Conservation (phyloP, 2,888 invertebrate species). For the Amblyteles armatorius region DNA sequence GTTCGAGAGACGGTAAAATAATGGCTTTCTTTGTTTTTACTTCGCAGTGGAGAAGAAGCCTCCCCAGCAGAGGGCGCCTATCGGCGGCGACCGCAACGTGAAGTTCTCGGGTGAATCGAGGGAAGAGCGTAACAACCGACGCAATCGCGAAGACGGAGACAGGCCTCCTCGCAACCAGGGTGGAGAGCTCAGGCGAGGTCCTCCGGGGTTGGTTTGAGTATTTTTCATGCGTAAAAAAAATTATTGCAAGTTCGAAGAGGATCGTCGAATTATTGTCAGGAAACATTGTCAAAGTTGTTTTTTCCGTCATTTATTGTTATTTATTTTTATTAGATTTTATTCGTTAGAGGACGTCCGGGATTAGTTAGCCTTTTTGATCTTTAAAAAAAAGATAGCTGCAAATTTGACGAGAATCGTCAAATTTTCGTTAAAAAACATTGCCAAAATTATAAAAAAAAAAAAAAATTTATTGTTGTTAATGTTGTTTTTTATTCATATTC, state of each 20-base stretch:
- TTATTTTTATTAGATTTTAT: too few relatives aligned
- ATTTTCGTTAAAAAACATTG: not conserved
- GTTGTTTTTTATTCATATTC: too few relatives aligned
- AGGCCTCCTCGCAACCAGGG: conserved; percentile 77
- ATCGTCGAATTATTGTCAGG: not conserved
- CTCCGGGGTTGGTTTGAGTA: conserved; percentile 77
- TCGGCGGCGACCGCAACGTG: conserved; percentile 84
- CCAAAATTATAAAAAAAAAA: too few relatives aligned
- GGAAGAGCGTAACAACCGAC: conserved; percentile 90
- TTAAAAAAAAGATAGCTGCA: not conserved
- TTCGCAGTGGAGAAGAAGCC: conserved; percentile 85
- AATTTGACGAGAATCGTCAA: not conserved
- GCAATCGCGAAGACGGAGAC: conserved; percentile 87
- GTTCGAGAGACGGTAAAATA: not conserved
- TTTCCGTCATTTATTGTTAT: too few relatives aligned
- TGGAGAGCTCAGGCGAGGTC: conserved; percentile 80
- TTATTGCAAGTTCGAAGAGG: not conserved
- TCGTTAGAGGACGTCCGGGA: too few relatives aligned
- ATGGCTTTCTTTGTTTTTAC: conserved; percentile 7
- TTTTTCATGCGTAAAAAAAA: not conserved
- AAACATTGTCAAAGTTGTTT: not conserved
- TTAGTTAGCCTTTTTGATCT: too few relatives aligned
- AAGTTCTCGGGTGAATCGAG: conserved; percentile 87
- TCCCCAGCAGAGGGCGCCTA: conserved; percentile 75
- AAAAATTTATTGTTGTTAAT: too few relatives aligned